Percentiles rank a stretch among this genome's conserved stretches.
Conservation (phyloP, 2,888 invertebrate genomes). For the Brachypalpus laphriformis region DNA sequence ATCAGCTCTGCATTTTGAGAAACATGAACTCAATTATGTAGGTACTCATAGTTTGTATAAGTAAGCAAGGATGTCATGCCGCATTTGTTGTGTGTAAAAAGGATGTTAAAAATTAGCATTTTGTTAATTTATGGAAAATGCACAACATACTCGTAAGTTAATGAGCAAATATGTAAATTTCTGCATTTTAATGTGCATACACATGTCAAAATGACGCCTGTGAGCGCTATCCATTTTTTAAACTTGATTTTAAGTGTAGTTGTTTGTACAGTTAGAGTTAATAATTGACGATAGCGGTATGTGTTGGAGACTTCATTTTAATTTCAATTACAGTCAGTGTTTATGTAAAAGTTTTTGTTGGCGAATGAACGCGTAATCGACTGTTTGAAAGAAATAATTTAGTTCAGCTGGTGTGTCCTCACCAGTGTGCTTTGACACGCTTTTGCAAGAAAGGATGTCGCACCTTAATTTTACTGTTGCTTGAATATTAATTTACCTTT, state of each 20-base stretch:
- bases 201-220: not conserved
- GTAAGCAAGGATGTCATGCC: not conserved
- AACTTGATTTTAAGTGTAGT: too few relatives aligned
- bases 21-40: not conserved
- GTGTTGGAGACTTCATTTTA: not conserved
- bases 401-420: too few relatives aligned
- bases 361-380: too few relatives aligned
- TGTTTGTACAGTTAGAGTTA: too few relatives aligned
- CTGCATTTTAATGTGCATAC: slow-evolving; percentile 6
- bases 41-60: not conserved
- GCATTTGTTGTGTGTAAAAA: not conserved
- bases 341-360: not conserved
- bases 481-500: too few relatives aligned
- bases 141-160: slow-evolving; percentile 24
- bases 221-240: not conserved
- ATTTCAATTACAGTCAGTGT: not conserved
- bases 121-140: slow-evolving; percentile 10
- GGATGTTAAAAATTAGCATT: not conserved
- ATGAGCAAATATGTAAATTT: slow-evolving; percentile 45
- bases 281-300: not conserved
- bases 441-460: too few relatives aligned
- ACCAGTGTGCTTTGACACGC: too few relatives aligned
- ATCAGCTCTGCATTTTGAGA: not conserved
- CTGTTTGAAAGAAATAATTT: too few relatives aligned
- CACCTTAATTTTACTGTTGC: too few relatives aligned